Base-by-base conservation (phyloP, 2,797 vertebrate species). In the Peromyscus attwateri region DNA sequence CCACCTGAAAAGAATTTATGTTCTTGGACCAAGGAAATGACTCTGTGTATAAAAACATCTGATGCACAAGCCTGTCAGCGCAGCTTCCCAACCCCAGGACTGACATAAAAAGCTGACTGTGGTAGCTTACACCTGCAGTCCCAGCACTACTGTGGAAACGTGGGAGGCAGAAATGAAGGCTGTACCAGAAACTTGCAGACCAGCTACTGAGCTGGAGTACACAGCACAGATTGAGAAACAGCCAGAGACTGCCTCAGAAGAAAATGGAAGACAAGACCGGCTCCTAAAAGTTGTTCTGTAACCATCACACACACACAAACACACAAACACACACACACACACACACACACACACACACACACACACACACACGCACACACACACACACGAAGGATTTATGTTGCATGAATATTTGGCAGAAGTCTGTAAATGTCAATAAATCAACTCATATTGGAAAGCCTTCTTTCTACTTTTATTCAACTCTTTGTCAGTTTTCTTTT, bases 401-500 rank as follows among this genome's bases (percentile, higher is more conserved):
- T 83, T 43, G 14, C 57, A 40, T 64, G 46, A 55, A 4, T 83
- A 0, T n/a, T 71, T 27, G 76, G 10, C 64, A 91, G 57, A 92
- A 76, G 2, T 96, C n/a, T 29, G 12, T 82, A 68, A 92, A 66
- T 83, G 6, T 29, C 70, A 57, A 12, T 90, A 25, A 81, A 27
- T n/a, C 64, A 90, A 57, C 31, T 55, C 60, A 49, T 94, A 19
- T 90, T 84, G 12, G 55, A 84, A 92, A 40, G 70, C 10, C 46
- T 37, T 85, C n/a, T 92, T 14, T 85, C 64, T 29, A 66, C 40
- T 76, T 77, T 64, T 85, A 52, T 40, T 40, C 4, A 52, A 17
- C 13, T 83, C 80, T 76, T 92, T 94, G 21, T 40, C 85, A 43
- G 43, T 84, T n/a, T 83, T 76, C n/a, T 84, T 93, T 94, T 87